Conservation (phyloP, 2,888 invertebrate species). For the Lasius fuliginosus region DNA sequence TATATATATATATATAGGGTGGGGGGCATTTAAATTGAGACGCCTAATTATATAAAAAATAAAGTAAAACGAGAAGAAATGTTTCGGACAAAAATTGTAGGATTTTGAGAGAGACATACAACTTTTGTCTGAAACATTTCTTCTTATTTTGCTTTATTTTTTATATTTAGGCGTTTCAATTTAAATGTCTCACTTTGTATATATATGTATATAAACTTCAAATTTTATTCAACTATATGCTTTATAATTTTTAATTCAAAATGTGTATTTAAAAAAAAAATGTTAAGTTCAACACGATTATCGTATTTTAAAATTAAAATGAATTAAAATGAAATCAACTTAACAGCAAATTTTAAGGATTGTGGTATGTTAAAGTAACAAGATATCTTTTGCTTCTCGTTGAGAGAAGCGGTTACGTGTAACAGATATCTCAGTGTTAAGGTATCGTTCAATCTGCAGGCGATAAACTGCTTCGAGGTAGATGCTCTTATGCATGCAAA, state of each 20-base stretch:
- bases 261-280: background rate
- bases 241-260: too few species aligned
- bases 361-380: background rate
- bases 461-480: background rate
- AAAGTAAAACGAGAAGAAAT: too few species aligned
- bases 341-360: background rate
- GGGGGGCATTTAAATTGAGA: too few species aligned
- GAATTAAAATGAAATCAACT: background rate
- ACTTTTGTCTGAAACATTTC: too few species aligned
- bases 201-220: background rate
- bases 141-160: too few species aligned
- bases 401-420: background rate
- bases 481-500: background rate
- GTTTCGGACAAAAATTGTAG: too few species aligned
- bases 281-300: background rate
- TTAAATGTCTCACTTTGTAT: too few species aligned
- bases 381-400: background rate
- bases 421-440: slow-evolving; percentile 12
- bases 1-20: too few species aligned
- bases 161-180: too few species aligned
- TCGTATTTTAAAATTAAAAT: slow-evolving; percentile 1
- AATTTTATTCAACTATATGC: too few species aligned
- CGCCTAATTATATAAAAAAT: too few species aligned
- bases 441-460: slow-evolving; percentile 3
- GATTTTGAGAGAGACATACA: too few species aligned